These are phyloP conservation scores for Alviniconcha marisindica DNA, from an alignment of 1,140 invertebrate genomes.

Conservation along the genomic window DNA sequence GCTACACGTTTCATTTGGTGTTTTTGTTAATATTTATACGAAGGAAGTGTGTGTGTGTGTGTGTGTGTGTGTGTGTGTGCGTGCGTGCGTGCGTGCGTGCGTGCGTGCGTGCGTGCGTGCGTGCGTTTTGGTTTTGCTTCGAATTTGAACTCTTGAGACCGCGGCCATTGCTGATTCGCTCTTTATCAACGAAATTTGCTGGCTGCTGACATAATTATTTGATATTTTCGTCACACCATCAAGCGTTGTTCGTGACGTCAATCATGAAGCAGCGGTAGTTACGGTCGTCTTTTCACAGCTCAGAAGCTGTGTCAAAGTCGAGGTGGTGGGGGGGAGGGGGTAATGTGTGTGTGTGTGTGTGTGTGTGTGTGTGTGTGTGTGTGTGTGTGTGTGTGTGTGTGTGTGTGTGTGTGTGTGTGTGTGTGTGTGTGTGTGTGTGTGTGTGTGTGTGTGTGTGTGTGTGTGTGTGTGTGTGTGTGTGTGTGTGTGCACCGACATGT, in stretches of 20 bases:
- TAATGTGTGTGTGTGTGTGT: not conserved
- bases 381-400: not conserved
- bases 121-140: no score
- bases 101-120: no score
- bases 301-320: not conserved
- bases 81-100: no score
- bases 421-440: not conserved
- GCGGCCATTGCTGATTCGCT: no score
- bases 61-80: no score
- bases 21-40: no score
- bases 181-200: no score
- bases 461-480: slow-evolving; percentile 14
- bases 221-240: not conserved
- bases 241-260: not conserved
- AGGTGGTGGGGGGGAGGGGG: not conserved
- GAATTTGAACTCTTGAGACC: no score
- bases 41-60: no score
- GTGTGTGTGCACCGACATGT: not conserved
- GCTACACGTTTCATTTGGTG: no score
- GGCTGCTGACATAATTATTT: not conserved
- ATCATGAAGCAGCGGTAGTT: not conserved
- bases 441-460: not conserved
- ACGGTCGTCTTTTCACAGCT: not conserved
- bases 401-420: slow-evolving; percentile 9
- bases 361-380: not conserved